Percentiles rank a stretch among this genome's conserved stretches.
Evolutionary conservation across 2,797 vertebrate genomes (phyloP).

Genomic region (Oreochromis mossambicus): DNA sequence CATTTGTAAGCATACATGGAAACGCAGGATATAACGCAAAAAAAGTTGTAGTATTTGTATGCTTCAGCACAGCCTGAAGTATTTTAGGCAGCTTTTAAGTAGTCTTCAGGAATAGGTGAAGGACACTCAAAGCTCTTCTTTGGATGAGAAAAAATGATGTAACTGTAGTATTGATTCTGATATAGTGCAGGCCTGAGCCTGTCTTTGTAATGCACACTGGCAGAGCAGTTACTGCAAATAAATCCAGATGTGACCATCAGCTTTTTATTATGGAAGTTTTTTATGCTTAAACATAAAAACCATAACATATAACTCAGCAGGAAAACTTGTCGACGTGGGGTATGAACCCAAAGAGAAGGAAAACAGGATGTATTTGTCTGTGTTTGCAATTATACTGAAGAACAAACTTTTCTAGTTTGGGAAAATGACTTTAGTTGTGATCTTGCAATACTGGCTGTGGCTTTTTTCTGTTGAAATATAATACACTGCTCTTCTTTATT

Average conservation of each 20-base stretch:
- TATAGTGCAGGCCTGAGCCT: background rate
- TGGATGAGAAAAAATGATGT: background rate
- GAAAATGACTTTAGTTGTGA: accelerated
- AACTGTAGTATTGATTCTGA: background rate
- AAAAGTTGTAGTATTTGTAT: accelerated
- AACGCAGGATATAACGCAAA: background rate
- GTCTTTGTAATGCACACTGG: background rate
- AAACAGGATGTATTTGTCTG: background rate
- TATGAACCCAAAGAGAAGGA: background rate
- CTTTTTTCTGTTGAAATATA: background rate
- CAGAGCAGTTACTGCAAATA: background rate
- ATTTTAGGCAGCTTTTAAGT: background rate
- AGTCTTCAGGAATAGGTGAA: background rate
- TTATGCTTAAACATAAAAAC: background rate
- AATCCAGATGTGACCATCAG: background rate
- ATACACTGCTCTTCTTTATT: background rate
- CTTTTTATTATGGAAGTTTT: background rate
- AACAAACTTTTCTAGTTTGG: background rate
- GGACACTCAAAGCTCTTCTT: background rate
- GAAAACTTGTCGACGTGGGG: background rate
- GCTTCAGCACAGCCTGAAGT: accelerated
- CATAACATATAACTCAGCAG: background rate
- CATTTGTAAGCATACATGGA: background rate
- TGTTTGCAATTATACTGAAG: background rate
- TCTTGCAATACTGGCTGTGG: background rate